Evolutionary conservation across 2,888 invertebrate genomes (phyloP), one percentile per base, ranked within the genome.

Genomic region (Meandrusa payeni): DNA sequence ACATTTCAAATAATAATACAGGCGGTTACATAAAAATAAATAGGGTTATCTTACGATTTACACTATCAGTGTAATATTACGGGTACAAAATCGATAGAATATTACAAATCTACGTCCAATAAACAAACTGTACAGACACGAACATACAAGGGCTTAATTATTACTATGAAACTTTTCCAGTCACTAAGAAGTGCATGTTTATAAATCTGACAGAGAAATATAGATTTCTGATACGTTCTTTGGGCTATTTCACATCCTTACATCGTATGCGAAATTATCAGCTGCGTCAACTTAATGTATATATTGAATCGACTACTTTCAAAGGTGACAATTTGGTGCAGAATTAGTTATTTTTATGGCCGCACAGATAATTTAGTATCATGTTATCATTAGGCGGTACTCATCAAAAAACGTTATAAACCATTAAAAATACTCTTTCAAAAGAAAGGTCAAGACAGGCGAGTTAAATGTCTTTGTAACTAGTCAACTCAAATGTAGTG

Each of bases 11-110:
- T 85, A 77, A 80, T 80, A 82, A 65, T 65, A 66, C 81, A 86
- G 85, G 85, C 83, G 86, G 85, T 86, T 86, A 86, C 79, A 86
- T 79, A 79, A 78, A 76, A 74, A 86, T 83, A 83, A 86, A 86
- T 83, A 83, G 81, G 76, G 73, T 68, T 63, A 63, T 59, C 59
- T 48, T 63, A 65, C 46, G 59, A 64, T 65, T 68, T 64, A 71
- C 64, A 69, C 53, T 51, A 48, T 57, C 50, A 61, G 46, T 71
- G 76, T 78, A 78, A 74, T 74, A 72, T 60, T 51, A 56, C 54
- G 54, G 54, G 46, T 55, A 56, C 41, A 57, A 46, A 52, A 60
- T 55, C 47, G 48, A 47, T 48, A 50, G 36, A 50, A 41, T 46
- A 47, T 55, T 55, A 59, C 49, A 52, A 53, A 55, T 29, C 42